Base-by-base conservation (phyloP, 2,888 invertebrate genomes). In the Amorpha juglandis region DNA sequence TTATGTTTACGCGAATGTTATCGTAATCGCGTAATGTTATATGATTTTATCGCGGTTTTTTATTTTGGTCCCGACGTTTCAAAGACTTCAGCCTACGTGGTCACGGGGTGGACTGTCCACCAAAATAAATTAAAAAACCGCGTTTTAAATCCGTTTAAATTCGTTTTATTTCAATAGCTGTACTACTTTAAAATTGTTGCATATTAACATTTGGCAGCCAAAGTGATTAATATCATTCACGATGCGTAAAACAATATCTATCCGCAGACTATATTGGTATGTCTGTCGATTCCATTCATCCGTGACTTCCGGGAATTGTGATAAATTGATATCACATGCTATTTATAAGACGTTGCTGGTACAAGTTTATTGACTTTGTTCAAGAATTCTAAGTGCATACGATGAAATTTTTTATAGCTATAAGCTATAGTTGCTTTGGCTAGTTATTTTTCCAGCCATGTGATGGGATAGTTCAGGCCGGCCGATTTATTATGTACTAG, bases 381-480 rank as follows among this genome's bases (percentile, higher is more conserved):
- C 42, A 19, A 19, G 58, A 58, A 38, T 42, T 58, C 12, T 42
- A 7, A 11, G 27, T 64, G 62, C 73, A 71, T 69, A 66, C 73
- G 47, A 47, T 53, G 45, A 33, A 27, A 3, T 27, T 27, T 1
- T 27, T 27, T n/a, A n/a, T n/a, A n/a, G n/a, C n/a, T n/a, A n/a
- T n/a, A n/a, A n/a, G 1, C 19, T 35, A 33, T 63, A 16, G 48
- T 0, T 50, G 19, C 19, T 19, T 50, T 12, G 11, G 9, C 12
- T 12, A 14, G 9, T 45, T 14, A 14, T 45, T 14, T 45, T 12
- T 45, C 45, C 38, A 38, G 27, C 27, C 4, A 27, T 27, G 27
- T 27, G 27, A 27, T n/a, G n/a, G n/a, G n/a, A n/a, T n/a, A n/a
- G n/a, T n/a, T n/a, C n/a, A n/a, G n/a, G n/a, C n/a, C n/a, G n/a